A percentile compares a stretch with the other conserved stretches of the same genome.
Evolutionary conservation across 1,140 invertebrate species (phyloP).

Genomic region (Glossosoma conforme): DNA sequence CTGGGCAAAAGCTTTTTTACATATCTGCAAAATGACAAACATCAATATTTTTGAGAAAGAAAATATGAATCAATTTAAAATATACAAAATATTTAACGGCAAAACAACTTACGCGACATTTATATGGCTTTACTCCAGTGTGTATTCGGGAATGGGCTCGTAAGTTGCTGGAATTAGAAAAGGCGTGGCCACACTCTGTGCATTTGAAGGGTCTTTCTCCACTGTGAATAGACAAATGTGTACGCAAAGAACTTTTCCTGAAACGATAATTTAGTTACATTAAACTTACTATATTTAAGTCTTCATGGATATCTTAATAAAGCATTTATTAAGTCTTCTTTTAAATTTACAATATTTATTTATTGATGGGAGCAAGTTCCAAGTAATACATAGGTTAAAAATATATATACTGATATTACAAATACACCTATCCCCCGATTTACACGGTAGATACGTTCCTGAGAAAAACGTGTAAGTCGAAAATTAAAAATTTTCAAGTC

Average conservation of each 20-base stretch:
- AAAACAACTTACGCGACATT: conserved; percentile 25
- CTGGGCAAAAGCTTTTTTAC: conserved; percentile 24
- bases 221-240: conserved; percentile 61
- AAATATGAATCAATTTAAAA: neutral
- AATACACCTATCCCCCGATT: no score
- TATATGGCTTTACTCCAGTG: conserved; percentile 28
- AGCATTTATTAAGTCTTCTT: no score
- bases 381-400: no score
- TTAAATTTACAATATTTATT: no score
- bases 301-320: no score
- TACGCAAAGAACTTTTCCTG: conserved; percentile 47
- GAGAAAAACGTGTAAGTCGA: no score
- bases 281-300: no score
- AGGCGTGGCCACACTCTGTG: conserved; percentile 45
- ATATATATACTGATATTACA: no score
- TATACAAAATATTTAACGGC: neutral
- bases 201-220: conserved; percentile 56
- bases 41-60: neutral
- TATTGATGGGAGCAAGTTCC: no score
- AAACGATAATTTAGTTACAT: conserved; percentile 10
- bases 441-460: no score
- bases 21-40: conserved; percentile 21
- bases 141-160: conserved; percentile 24
- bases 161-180: conserved; percentile 28
- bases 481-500: no score